Conservation (phyloP, 2,888 invertebrate genomes). For the Mythimna ferrago region DNA sequence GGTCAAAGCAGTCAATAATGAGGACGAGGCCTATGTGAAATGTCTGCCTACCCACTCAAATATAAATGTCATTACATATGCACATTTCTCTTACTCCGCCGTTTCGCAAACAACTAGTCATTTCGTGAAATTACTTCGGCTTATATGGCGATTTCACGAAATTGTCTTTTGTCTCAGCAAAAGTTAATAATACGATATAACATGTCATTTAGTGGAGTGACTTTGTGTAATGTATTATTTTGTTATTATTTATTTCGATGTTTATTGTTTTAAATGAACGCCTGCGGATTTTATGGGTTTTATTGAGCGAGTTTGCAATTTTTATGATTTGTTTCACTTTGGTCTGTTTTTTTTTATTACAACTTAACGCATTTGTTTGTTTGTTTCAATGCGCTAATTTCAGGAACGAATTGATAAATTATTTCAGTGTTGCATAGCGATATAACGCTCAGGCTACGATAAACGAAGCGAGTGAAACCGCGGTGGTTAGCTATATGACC, state of each 20-base stretch:
- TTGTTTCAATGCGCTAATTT: no score
- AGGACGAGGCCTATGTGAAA: conserved; percentile 33
- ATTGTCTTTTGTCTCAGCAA: conserved; percentile 27
- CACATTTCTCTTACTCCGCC: conserved; percentile 45
- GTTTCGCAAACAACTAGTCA: conserved; percentile 39
- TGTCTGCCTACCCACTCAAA: conserved; percentile 35
- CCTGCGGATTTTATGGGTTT: conserved; percentile 51
- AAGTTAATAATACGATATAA: conserved; percentile 43
- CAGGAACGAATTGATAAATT: no score
- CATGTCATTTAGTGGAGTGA: conserved; percentile 33
- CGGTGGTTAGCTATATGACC: no score
- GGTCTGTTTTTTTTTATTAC: background rate
- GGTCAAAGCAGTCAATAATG: background rate
- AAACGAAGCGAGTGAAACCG: no score
- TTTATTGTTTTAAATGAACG: conserved; percentile 65
- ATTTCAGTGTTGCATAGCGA: no score
- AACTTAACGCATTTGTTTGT: no score
- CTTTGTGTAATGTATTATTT: conserved; percentile 39
- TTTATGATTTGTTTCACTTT: conserved; percentile 36
- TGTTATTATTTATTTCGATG: conserved; percentile 46
- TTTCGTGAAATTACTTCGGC: conserved; percentile 41
- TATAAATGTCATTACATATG: conserved; percentile 47
- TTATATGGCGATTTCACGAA: conserved; percentile 34
- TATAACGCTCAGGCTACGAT: no score
- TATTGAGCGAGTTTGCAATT: conserved; percentile 38